Percentiles rank a stretch among this genome's conserved stretches.
phyloP scores from a whole-genome alignment of 2,888 invertebrate species.

The Hoplodrina ambigua region DNA sequence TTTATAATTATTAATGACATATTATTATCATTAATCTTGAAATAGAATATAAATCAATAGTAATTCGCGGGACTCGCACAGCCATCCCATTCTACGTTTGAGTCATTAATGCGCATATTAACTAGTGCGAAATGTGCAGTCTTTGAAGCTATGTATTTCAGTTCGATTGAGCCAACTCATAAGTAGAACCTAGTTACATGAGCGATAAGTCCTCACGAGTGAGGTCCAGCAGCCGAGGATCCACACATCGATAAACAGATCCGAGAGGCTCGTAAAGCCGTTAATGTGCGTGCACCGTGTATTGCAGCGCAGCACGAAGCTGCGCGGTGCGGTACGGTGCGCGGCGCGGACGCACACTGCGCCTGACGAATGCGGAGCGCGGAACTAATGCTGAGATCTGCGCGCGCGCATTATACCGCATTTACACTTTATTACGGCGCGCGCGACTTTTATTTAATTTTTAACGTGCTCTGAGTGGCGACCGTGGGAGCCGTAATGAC shows the following conservation, averaged over 20 bases:
- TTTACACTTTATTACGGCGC: conserved; percentile 70
- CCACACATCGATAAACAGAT: conserved; percentile 52
- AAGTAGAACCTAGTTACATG: conserved; percentile 47
- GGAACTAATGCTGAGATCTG: conserved; percentile 73
- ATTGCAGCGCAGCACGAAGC: conserved; percentile 34
- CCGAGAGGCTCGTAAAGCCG: conserved; percentile 61
- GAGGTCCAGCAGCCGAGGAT: conserved; percentile 51
- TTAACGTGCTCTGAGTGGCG: conserved; percentile 41
- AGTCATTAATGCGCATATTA: conserved; percentile 4
- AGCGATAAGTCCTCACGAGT: conserved; percentile 49
- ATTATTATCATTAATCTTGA: not conserved
- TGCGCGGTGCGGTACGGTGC: conserved; percentile 38
- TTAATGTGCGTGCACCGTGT: conserved; percentile 57
- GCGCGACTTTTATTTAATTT: conserved; percentile 68
- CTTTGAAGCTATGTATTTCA: not conserved
- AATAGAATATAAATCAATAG: conserved; percentile 4
- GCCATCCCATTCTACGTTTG: conserved; percentile 9
- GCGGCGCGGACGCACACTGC: conserved; percentile 68
- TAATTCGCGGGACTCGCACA: conserved; percentile 10
- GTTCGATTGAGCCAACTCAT: conserved; percentile 15
- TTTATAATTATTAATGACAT: not conserved
- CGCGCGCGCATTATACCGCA: conserved; percentile 68
- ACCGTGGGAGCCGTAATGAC: conserved; percentile 58
- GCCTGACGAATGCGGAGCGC: conserved; percentile 80
- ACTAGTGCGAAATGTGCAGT: conserved; percentile 15